Evolutionary conservation across 2,797 vertebrate species (phyloP).

Genomic region (Kryptopterus vitreolus): DNA sequence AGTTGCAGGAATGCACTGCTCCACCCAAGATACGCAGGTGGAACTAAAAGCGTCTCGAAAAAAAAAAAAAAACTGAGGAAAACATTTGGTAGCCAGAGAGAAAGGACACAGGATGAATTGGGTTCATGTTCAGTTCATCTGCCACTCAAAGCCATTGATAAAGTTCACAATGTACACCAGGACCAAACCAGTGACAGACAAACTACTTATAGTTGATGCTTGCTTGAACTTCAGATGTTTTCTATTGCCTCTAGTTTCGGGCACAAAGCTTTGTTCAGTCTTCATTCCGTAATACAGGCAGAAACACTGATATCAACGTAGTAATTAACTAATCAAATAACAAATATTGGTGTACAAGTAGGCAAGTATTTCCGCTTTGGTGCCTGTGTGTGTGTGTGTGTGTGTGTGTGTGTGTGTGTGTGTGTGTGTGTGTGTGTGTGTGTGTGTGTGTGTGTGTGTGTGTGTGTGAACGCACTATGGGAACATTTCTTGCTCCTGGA

Average conservation of each 20-base stretch:
- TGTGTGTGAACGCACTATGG: slow-evolving; percentile 7
- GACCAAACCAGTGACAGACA: not conserved
- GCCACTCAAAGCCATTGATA: slow-evolving; percentile 38
- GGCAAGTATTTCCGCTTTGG: not conserved
- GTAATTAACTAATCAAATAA: not conserved
- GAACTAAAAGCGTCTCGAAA: slow-evolving; percentile 31
- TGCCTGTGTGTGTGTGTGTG: not conserved
- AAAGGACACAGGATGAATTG: slow-evolving; percentile 51
- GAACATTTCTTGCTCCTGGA: slow-evolving; percentile 54
- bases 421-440: not conserved
- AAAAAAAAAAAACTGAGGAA: slow-evolving; percentile 36
- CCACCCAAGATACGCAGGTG: slow-evolving; percentile 62
- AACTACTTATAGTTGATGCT: slow-evolving; percentile 24
- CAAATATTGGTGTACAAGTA: not conserved
- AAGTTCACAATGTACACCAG: slow-evolving; percentile 27
- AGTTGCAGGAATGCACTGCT: slow-evolving; percentile 59
- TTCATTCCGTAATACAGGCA: not conserved
- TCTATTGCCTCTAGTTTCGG: slow-evolving; percentile 14
- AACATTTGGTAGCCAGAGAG: slow-evolving; percentile 39
- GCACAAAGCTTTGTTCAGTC: not conserved
- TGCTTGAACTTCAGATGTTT: slow-evolving; percentile 34
- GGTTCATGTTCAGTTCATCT: slow-evolving; percentile 40
- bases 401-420: too few relatives aligned
- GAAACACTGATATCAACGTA: not conserved
- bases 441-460: not conserved